phyloP scores from a whole-genome alignment of 2,113 vertebrate genomes.

The Drymodes brunneopygia region DNA sequence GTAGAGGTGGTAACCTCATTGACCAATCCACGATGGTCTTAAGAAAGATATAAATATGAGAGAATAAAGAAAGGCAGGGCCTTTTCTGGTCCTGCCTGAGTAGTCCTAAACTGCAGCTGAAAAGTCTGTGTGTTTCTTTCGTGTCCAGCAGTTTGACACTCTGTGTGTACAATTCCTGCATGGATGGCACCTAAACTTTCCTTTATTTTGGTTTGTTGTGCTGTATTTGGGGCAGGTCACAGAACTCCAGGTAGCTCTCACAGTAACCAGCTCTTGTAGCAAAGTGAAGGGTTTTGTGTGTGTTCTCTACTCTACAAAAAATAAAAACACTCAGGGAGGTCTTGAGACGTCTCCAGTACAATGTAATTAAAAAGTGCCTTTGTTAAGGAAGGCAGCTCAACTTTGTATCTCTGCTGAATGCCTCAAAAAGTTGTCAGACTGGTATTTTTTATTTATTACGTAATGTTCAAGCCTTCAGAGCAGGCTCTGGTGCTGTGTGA shows the following conservation, averaged over 20 bases:
- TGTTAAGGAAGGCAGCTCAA: not conserved
- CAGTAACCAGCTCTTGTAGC: not conserved
- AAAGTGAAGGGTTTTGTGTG: not conserved
- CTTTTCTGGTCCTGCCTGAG: no score
- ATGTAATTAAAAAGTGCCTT: not conserved
- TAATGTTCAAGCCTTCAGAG: not conserved
- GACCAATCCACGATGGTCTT: no score
- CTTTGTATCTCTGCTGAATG: not conserved
- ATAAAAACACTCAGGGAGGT: not conserved
- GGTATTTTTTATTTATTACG: not conserved
- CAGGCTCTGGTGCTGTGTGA: not conserved
- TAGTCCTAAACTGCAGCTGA: no score
- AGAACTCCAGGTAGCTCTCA: not conserved
- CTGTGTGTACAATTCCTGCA: rapidly evolving
- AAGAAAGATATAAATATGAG: no score
- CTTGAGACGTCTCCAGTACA: not conserved
- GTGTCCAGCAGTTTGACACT: no score
- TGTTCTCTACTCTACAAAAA: not conserved
- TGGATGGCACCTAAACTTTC: not conserved
- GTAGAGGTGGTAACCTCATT: no score
- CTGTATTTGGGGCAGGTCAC: not conserved
- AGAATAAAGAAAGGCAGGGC: no score
- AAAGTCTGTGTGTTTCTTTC: no score
- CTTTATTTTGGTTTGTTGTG: not conserved
- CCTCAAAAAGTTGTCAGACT: not conserved